Conservation (phyloP, 2,888 invertebrate species). For the Cheilosia scutellata region DNA sequence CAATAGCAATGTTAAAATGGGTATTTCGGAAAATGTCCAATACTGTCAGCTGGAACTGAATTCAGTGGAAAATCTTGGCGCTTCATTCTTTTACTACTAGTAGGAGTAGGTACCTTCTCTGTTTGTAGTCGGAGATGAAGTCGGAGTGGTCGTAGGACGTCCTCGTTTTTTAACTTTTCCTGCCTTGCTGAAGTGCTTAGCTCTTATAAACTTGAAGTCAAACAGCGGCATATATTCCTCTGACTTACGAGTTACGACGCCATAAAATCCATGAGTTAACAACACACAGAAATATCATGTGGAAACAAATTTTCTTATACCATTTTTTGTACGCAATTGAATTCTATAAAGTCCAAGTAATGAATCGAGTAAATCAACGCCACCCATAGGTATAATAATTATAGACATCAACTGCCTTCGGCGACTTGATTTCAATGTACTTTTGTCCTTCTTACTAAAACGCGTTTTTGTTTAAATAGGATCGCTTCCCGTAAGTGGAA, state of each 20-base stretch:
- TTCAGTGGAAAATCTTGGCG: constrained; percentile 25
- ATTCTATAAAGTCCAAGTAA: constrained; percentile 24
- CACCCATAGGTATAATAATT: constrained; percentile 35
- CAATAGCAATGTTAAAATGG: too few species aligned
- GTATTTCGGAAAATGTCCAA: constrained; percentile 59
- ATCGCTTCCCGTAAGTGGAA: constrained; percentile 50
- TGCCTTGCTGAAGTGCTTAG: neutral
- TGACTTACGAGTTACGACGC: constrained; percentile 29
- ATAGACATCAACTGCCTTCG: constrained; percentile 45
- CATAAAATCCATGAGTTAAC: constrained; percentile 10
- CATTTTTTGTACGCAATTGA: neutral
- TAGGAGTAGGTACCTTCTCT: constrained; percentile 47
- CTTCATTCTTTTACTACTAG: constrained; percentile 35
- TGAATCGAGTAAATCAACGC: constrained; percentile 50
- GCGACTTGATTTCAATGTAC: constrained; percentile 38
- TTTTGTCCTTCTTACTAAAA: constrained; percentile 59
- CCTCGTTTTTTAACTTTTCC: constrained; percentile 1
- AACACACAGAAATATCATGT: neutral
- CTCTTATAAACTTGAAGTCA: neutral
- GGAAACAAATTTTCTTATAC: neutral
- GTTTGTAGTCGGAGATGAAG: constrained; percentile 49
- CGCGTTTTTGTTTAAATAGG: constrained; percentile 47
- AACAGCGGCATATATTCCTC: neutral
- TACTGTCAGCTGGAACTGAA: constrained; percentile 49
- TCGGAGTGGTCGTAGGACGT: neutral